A percentile compares a stretch with the other conserved stretches of the same genome.
Evolutionary conservation across 1,140 invertebrate genomes (phyloP).

Genomic region (Bombus affinis): DNA sequence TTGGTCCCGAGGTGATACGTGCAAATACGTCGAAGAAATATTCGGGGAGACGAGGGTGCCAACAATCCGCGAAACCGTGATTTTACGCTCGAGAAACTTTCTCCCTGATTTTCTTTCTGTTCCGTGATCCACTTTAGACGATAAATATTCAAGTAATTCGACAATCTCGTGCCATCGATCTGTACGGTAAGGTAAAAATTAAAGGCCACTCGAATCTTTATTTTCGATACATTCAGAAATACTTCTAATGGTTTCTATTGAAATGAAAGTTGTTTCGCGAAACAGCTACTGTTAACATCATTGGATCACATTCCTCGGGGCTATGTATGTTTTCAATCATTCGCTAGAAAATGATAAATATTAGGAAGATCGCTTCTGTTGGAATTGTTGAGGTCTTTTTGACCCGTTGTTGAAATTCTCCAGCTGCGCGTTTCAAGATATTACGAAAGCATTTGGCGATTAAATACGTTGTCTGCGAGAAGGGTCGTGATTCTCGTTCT

Average conservation of each 20-base stretch:
- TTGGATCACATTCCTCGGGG: not conserved
- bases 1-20: not conserved
- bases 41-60: not conserved
- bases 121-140: too few relatives aligned
- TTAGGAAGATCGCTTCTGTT: too few relatives aligned
- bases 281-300: not conserved
- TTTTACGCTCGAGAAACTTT: slow-evolving; percentile 26
- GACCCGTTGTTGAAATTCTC: not conserved
- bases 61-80: slow-evolving; percentile 12
- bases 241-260: not conserved
- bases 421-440: not conserved
- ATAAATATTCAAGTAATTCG: not conserved
- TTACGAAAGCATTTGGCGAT: slow-evolving; percentile 20
- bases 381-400: not conserved
- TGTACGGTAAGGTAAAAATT: not conserved
- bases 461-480: slow-evolving; percentile 13
- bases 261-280: not conserved
- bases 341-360: not conserved
- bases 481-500: not conserved
- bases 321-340: too few relatives aligned
- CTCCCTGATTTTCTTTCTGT: not conserved
- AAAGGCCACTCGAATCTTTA: not conserved
- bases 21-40: not conserved
- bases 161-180: not conserved
- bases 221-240: not conserved